Base-by-base conservation (phyloP, 1,140 invertebrate species). In the Drosophila elegans region DNA sequence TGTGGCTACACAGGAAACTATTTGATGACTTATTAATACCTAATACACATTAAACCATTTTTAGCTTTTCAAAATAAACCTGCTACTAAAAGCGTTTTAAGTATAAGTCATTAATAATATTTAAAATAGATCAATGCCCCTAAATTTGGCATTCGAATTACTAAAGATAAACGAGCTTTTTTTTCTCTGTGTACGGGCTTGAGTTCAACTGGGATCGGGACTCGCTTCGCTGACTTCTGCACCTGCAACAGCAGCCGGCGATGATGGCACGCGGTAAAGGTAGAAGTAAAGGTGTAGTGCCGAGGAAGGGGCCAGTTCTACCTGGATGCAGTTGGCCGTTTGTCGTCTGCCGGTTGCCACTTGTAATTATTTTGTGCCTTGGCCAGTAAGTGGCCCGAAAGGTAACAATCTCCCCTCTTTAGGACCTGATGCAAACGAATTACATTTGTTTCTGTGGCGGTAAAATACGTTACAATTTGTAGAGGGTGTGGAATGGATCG, bases 191-290 rank as follows among this genome's bases (percentile, higher is more conserved):
- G 59, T 11, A 44, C 3, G 16, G 27, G 64, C n/a, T 16, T 52
- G 46, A 52, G 36, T 68, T 51, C 25, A 51, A 52, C 60, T 44
- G 36, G 63, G 77, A 25, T 54, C 44, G 52, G 21, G 69, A 62
- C 32, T 27, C 78, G 78, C 66, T 79, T 60, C 74, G 83, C 49
- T 79, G 83, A 78, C 66, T 78, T 59, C 69, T 79, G 51, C 82
- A 86, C 82, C 82, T 86, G 82, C 82, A 81, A 25, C 62, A 57
- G 59, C 77, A 66, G 60, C 56, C 73, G 63, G 74, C 72, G 68
- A 46, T 63, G 61, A 63, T 84, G 78, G 82, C 82, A 81, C 82
- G 82, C 51, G 82, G 67, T 71, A 60, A 59, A 60, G 57, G 57
- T 27, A 60, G n/a, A n/a, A 41, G 27, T 42, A 36, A 36, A 52